Base-by-base conservation (phyloP, 1,140 invertebrate genomes). In the Halyomorpha halys region DNA sequence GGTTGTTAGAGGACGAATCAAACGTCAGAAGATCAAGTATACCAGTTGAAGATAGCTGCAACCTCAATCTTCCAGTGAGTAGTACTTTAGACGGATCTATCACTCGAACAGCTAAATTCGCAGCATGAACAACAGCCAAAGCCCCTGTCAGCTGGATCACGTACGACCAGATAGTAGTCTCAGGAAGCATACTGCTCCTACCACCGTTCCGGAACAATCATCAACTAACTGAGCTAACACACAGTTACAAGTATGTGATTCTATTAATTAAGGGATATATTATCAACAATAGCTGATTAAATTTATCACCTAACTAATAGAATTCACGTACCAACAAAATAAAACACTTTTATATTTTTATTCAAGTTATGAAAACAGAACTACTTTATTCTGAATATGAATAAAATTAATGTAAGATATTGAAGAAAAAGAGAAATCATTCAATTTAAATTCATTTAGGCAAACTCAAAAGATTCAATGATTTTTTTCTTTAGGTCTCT, bases 121-220 rank as follows among this genome's bases (percentile, higher is more conserved):
- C 86, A 61, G 89, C 83, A 76, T 98, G 96, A 70, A 98, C 91
- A 56, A 89, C 96, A 19, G 44, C 49, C 18, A 64, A n/a, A 4
- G 92, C 94, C 15, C 93, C 91, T 47, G 91, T 95, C 54, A 98
- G 78, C 77, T 98, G 95, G 53, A 98, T 93, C 34, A 98, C 86
- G 67, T 97, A 93, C 66, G 87, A 89, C 96, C 96, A 98, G 65
- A 98, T 86, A 47, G 91, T 82, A 64, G 85, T 85, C 74, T 98
- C 96, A 0, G 94, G 88, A 62, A 98, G 78, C 76, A 90, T 81
- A 77, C 80, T 72, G 79, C 80, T 76, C 76, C 70, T 71, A 56
- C 44, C 30, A 62, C 18, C 30, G 34, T 16, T 23, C 54, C 54
- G 54, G 3, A 59, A 59, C 54, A 25, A 59, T 27, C 60, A 61